Conservation (phyloP, 2,113 vertebrate genomes). For the Sardina pilchardus region DNA sequence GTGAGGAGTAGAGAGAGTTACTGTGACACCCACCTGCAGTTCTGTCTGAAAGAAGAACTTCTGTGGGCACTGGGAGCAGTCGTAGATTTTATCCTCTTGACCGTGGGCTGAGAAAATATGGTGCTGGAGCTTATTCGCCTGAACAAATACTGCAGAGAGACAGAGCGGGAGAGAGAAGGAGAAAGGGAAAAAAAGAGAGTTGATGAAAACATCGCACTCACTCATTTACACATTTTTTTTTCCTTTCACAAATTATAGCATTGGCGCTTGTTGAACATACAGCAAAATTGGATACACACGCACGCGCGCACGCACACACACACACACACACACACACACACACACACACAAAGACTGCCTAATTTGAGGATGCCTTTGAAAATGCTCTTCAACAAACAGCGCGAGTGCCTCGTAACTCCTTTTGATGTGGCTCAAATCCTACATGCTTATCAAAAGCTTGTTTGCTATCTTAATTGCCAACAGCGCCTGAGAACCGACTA, state of each 20-base stretch:
- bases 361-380: conserved; percentile 12
- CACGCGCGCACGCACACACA: neutral
- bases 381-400: neutral
- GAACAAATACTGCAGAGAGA: conserved; percentile 88
- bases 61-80: conserved; percentile 98
- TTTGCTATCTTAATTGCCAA: conserved; percentile 15
- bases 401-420: conserved; percentile 6
- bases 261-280: neutral
- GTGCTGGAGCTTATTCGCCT: conserved; percentile 98
- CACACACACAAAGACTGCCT: neutral
- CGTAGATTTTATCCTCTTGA: conserved; percentile 99
- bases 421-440: conserved; percentile 12
- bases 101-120: conserved; percentile 99
- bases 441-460: conserved; percentile 4
- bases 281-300: neutral
- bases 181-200: conserved; percentile 8
- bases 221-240: neutral
- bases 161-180: conserved; percentile 28
- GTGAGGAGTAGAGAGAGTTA: neutral
- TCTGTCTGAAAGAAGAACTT: conserved; percentile 99
- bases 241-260: neutral
- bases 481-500: neutral
- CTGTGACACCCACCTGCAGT: conserved; percentile 85
- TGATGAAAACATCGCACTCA: no score
- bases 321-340: neutral